Percentiles rank a stretch among this genome's conserved stretches.
Evolutionary conservation across 2,797 vertebrate species (phyloP).

Genomic region (Triplophysa yarkandensis): DNA sequence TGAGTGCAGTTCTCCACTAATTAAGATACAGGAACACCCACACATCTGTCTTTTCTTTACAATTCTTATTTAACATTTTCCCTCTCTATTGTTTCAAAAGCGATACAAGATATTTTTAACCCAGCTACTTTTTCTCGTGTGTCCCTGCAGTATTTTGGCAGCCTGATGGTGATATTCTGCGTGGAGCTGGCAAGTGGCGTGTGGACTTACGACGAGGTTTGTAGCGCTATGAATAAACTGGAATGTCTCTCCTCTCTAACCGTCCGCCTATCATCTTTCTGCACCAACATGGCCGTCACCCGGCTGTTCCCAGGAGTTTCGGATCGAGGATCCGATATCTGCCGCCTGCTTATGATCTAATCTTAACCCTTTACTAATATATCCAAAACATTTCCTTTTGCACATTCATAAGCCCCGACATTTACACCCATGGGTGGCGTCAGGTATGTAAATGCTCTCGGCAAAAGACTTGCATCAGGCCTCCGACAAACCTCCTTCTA

Average conservation of each 20-base stretch:
- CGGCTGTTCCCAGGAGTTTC: neutral
- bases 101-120: conserved; percentile 24
- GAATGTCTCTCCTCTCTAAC: conserved; percentile 51
- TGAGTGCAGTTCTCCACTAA: too few relatives aligned
- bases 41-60: neutral
- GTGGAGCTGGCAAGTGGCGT: conserved; percentile 93
- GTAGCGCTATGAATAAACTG: conserved; percentile 66
- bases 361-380: conserved; percentile 41
- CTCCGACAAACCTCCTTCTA: conserved; percentile 13
- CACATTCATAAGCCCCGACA: neutral
- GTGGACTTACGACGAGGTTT: conserved; percentile 90
- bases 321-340: conserved; percentile 37
- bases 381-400: conserved; percentile 42
- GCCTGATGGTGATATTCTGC: conserved; percentile 94
- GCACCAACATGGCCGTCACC: conserved; percentile 29
- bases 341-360: conserved; percentile 21
- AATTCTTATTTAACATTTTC: conserved; percentile 9
- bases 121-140: neutral
- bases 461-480: conserved; percentile 15
- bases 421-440: neutral
- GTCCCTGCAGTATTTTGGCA: conserved; percentile 88
- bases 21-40: neutral
- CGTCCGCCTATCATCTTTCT: conserved; percentile 26
- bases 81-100: conserved; percentile 24
- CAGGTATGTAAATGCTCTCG: conserved; percentile 35